Evolutionary conservation across 1,140 invertebrate genomes (phyloP).

Genomic region (Antheraea mylitta): DNA sequence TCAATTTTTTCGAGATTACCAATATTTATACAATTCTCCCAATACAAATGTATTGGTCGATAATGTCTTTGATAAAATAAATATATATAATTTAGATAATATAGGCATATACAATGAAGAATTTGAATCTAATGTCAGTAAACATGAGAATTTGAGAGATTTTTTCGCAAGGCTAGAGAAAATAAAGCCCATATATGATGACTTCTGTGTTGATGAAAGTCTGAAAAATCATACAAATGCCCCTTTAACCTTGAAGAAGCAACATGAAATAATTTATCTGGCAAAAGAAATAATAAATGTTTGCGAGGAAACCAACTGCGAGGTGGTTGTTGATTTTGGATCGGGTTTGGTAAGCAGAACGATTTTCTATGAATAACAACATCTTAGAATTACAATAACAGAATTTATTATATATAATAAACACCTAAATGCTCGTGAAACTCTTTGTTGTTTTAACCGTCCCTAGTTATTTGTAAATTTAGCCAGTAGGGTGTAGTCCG

Average conservation of each 20-base stretch:
- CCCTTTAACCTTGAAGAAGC: conserved; percentile 81
- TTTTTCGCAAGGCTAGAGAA: conserved; percentile 35
- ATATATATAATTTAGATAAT: conserved; percentile 29
- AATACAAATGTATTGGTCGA: conserved; percentile 83
- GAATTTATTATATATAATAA: too few relatives aligned
- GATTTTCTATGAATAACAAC: too few relatives aligned
- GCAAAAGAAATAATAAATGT: conserved; percentile 79
- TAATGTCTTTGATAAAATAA: conserved; percentile 76
- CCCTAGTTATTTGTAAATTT: too few relatives aligned
- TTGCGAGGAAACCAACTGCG: conserved; percentile 73
- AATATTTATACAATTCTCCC: conserved; percentile 36
- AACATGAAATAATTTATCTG: conserved; percentile 84
- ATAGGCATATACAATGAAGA: conserved; percentile 34
- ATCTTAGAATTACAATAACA: too few relatives aligned
- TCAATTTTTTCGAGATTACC: neutral
- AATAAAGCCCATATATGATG: conserved; percentile 32
- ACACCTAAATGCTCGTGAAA: neutral
- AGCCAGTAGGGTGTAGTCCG: too few relatives aligned
- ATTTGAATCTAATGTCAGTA: conserved; percentile 34
- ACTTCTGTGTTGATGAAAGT: conserved; percentile 29
- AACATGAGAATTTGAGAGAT: conserved; percentile 15
- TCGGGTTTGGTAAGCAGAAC: conserved; percentile 80
- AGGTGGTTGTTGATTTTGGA: conserved; percentile 89
- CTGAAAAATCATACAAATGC: conserved; percentile 36
- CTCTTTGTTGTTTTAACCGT: neutral